phyloP scores from a whole-genome alignment of 2,113 vertebrate genomes.

The Anolis sagrei region DNA sequence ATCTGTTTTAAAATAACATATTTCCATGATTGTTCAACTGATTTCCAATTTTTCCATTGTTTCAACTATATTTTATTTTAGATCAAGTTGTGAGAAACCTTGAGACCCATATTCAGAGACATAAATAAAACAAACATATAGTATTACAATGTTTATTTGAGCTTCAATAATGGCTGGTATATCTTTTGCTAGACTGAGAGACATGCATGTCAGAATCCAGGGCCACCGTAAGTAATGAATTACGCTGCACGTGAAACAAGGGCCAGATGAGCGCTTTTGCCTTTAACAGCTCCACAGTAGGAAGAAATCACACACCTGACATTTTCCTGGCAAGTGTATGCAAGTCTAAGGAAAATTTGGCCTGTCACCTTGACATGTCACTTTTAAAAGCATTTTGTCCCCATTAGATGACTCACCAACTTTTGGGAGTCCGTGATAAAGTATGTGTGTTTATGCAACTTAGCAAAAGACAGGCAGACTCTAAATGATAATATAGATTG shows the following conservation, averaged over 20 bases:
- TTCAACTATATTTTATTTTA: too few species aligned
- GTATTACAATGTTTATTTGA: not conserved
- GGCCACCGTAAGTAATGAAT: not conserved
- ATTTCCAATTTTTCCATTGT: too few species aligned
- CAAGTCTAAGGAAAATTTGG: not conserved
- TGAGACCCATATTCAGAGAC: too few species aligned
- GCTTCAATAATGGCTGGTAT: not conserved
- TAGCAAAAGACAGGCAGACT: too few species aligned
- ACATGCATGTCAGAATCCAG: not conserved
- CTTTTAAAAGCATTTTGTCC: not conserved
- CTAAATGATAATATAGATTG: too few species aligned
- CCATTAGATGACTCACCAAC: not conserved
- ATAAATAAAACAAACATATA: too few species aligned
- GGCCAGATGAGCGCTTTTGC: not conserved
- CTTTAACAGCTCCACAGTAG: not conserved
- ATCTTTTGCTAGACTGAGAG: not conserved
- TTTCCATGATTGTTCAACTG: too few species aligned
- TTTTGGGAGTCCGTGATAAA: too few species aligned
- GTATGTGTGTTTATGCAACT: too few species aligned
- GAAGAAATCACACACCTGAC: not conserved
- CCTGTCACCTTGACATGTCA: not conserved
- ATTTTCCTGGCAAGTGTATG: not conserved
- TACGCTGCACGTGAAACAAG: not conserved
- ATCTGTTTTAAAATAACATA: too few species aligned
- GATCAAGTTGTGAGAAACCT: too few species aligned